Percentiles rank a stretch among this genome's conserved stretches.
Conservation (phyloP, 2,888 invertebrate species). For the Eudasyphora cyanicolor region DNA sequence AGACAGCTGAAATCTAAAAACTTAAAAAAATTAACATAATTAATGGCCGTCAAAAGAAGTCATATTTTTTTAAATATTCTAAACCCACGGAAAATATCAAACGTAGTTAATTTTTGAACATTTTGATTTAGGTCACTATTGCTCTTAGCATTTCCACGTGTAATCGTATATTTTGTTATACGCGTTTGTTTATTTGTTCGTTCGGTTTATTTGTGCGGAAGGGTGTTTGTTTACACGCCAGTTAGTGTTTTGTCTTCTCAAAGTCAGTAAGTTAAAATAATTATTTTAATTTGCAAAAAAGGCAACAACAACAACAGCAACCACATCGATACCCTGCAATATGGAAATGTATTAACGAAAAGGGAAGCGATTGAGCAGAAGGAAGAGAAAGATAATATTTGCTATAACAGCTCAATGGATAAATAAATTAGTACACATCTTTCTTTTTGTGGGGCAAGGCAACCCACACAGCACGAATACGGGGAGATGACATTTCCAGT, state of each 20-base stretch:
- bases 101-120: no score
- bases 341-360: background rate
- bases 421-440: background rate
- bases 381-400: conserved; percentile 11
- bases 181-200: background rate
- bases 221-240: background rate
- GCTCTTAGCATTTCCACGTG: no score
- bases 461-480: no score
- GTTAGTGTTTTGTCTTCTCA: background rate
- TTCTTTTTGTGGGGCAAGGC: background rate
- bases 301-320: background rate
- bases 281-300: conserved; percentile 16
- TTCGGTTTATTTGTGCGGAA: background rate
- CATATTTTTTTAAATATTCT: no score
- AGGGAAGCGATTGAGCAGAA: background rate
- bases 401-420: conserved; percentile 21
- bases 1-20: no score
- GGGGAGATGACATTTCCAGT: background rate
- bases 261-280: conserved; percentile 31
- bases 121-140: no score
- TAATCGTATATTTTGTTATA: background rate
- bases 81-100: no score
- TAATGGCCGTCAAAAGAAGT: no score
- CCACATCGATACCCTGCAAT: background rate
- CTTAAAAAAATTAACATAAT: no score